These are phyloP conservation scores for Odontocolon sp. DNA, from an alignment of 2,888 invertebrate species.

Conservation along the genomic window DNA sequence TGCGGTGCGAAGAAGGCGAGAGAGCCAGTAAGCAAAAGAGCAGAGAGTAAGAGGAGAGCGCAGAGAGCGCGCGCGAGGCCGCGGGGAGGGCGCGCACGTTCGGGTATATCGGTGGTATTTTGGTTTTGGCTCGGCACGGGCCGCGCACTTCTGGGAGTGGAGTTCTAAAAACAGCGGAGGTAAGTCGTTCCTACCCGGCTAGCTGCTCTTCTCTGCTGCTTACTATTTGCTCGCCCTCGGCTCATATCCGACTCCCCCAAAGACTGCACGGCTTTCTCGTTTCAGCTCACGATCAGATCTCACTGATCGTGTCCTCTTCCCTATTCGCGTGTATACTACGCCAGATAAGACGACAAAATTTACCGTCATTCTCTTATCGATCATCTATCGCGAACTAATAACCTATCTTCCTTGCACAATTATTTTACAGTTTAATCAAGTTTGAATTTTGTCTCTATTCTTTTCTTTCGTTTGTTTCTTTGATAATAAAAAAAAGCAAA, in stretches of 20 bases:
- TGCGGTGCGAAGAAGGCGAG: neutral
- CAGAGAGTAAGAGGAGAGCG: slow-evolving; percentile 53
- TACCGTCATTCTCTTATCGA: neutral
- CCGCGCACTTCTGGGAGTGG: slow-evolving; percentile 81
- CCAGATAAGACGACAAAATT: neutral
- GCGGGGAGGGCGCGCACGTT: slow-evolving; percentile 58
- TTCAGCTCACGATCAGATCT: neutral
- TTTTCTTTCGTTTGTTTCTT: too few species aligned
- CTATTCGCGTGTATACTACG: neutral
- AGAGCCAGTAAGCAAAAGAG: slow-evolving; percentile 13
- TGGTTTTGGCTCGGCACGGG: slow-evolving; percentile 81
- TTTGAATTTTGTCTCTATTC: too few species aligned
- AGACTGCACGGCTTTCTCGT: neutral
- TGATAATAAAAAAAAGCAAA: too few species aligned
- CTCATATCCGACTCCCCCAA: slow-evolving; percentile 43
- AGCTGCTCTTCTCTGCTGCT: slow-evolving; percentile 63
- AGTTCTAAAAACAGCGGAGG: slow-evolving; percentile 81
- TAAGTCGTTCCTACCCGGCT: slow-evolving; percentile 74
- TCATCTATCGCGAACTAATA: slow-evolving; percentile 14
- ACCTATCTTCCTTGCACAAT: too few species aligned
- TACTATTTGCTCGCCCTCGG: slow-evolving; percentile 46
- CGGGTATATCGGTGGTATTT: slow-evolving; percentile 78
- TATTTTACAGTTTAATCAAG: too few species aligned
- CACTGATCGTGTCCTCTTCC: neutral
- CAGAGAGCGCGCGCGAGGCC: slow-evolving; percentile 59